Evolutionary conservation across 2,797 vertebrate genomes (phyloP).

Genomic region (Alectoris magna): DNA sequence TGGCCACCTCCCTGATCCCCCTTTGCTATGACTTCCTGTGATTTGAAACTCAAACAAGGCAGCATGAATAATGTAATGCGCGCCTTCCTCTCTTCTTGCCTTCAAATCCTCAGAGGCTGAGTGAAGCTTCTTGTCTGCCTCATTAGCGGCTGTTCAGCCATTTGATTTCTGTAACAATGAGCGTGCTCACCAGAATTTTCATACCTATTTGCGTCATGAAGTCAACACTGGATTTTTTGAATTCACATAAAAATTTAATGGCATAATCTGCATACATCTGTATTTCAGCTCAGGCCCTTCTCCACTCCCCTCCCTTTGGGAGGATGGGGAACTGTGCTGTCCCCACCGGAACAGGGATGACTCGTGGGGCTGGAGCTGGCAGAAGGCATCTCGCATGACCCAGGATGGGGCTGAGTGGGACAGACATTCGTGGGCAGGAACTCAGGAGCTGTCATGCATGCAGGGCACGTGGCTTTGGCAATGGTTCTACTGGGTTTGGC

Average conservation of each 20-base stretch:
- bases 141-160: conserved; percentile 93
- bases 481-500: accelerated
- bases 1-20: conserved; percentile 56
- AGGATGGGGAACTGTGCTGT: not conserved
- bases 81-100: conserved; percentile 78
- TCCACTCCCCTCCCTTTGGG: not conserved
- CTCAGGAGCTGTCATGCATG: accelerated
- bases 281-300: not conserved
- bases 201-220: conserved; percentile 83
- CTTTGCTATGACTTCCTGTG: conserved; percentile 64
- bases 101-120: conserved; percentile 88
- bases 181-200: conserved; percentile 82
- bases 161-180: conserved; percentile 91
- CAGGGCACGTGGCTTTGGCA: not conserved
- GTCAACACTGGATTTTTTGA: conserved; percentile 76
- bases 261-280: conserved; percentile 68
- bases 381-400: accelerated
- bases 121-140: conserved; percentile 90
- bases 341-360: not conserved
- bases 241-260: conserved; percentile 81
- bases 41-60: conserved; percentile 81
- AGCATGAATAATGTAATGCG: conserved; percentile 83
- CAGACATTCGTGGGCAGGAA: not conserved
- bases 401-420: accelerated
- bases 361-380: not conserved